phyloP scores from a whole-genome alignment of 2,113 vertebrate species.

The Peromyscus leucopus region DNA sequence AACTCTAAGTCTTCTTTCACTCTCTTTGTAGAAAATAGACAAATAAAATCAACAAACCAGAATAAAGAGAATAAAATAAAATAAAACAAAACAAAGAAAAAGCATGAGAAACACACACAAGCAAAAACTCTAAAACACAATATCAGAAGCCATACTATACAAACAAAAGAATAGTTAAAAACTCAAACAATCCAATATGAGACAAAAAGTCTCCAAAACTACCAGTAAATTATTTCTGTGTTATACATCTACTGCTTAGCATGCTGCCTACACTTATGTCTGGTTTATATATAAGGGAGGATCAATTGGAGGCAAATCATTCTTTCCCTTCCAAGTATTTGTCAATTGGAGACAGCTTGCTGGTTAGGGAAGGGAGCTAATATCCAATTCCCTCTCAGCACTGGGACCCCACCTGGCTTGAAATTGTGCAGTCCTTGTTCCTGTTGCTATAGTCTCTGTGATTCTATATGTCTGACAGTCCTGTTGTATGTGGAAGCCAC shows the following conservation, averaged over 20 bases:
- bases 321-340: neutral
- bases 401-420: neutral
- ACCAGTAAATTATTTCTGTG: neutral
- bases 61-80: neutral
- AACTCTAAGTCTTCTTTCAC: neutral
- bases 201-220: neutral
- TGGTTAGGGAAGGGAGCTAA: neutral
- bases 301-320: neutral
- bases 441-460: neutral
- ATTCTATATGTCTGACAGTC: neutral
- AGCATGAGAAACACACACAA: neutral
- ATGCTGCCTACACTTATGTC: neutral
- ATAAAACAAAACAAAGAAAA: neutral
- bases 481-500: neutral
- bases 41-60: neutral
- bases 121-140: neutral
- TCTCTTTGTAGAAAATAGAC: neutral
- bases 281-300: neutral
- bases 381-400: neutral
- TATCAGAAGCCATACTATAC: neutral
- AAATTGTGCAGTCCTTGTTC: neutral
- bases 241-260: neutral
- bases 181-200: neutral
- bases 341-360: neutral
- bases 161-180: neutral